Percentiles rank a stretch among this genome's conserved stretches.
Conservation (phyloP, 2,113 vertebrate genomes). For the Uria lomvia region DNA sequence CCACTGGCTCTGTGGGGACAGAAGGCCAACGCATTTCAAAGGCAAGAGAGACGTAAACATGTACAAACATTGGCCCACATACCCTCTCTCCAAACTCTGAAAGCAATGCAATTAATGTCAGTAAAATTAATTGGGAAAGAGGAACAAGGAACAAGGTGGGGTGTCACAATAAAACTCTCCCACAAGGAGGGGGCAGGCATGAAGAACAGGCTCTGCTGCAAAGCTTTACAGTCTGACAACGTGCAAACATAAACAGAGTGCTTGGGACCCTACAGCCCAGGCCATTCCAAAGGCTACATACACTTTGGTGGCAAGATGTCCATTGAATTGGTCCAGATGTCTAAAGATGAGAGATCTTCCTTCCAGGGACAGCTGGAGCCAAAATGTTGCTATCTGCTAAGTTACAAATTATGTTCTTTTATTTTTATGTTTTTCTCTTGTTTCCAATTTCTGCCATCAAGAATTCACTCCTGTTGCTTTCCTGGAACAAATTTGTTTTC, state of each 20-base stretch:
- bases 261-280: background rate
- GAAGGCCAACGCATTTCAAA: background rate
- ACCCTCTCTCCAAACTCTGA: background rate
- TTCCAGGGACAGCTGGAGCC: constrained; percentile 1
- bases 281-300: background rate
- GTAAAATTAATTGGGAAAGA: background rate
- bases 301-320: background rate
- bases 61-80: background rate
- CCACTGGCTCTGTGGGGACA: background rate
- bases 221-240: background rate
- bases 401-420: background rate
- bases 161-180: background rate
- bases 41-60: background rate
- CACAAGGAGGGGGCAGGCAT: background rate
- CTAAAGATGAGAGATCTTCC: background rate
- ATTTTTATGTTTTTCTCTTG: background rate
- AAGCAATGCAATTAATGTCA: background rate
- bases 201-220: background rate
- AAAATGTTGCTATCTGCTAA: background rate
- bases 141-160: background rate
- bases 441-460: constrained; percentile 16
- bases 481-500: constrained; percentile 33
- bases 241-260: background rate
- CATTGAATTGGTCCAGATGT: background rate
- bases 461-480: constrained; percentile 18